Percentiles rank a stretch among this genome's conserved stretches.
These are phyloP conservation scores for Bergia puertoricense DNA, from an alignment of 92 coral and sea anemone genomes.

Conservation along the genomic window DNA sequence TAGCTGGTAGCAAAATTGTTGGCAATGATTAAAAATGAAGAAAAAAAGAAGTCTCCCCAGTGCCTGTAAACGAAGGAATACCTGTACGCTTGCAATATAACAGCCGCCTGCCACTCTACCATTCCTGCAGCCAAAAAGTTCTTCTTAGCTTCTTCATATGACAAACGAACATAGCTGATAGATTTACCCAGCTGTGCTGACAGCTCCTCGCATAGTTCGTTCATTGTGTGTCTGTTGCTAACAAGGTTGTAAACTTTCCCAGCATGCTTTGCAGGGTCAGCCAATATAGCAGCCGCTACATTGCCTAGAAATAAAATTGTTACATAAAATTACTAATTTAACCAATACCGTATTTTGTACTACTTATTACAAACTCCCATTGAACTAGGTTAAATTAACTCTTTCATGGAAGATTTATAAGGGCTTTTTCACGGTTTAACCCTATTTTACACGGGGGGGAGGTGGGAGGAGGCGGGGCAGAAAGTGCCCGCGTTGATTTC, in stretches of 20 bases:
- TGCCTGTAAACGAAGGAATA: not conserved
- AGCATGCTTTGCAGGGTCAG: slow-evolving; percentile 66
- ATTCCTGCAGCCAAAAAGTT: slow-evolving; percentile 49
- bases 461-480: no score
- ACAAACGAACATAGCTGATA: slow-evolving; percentile 50
- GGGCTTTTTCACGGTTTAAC: no score
- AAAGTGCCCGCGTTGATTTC: no score
- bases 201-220: slow-evolving; percentile 51
- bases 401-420: no score
- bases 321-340: no score
- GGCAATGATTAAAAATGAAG: no score
- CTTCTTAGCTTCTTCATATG: slow-evolving; percentile 58
- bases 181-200: slow-evolving; percentile 54
- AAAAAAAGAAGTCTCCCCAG: no score
- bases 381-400: no score
- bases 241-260: slow-evolving; percentile 69
- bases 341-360: no score
- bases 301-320: not conserved
- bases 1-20: no score
- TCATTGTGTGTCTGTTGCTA: slow-evolving; percentile 66
- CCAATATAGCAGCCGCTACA: slow-evolving; percentile 76
- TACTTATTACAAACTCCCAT: no score
- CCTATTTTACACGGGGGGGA: no score
- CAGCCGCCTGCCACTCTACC: slow-evolving; percentile 58
- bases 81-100: slow-evolving; percentile 52